Evolutionary conservation across 2,113 vertebrate species (phyloP).

Genomic region (Pitta sordida): DNA sequence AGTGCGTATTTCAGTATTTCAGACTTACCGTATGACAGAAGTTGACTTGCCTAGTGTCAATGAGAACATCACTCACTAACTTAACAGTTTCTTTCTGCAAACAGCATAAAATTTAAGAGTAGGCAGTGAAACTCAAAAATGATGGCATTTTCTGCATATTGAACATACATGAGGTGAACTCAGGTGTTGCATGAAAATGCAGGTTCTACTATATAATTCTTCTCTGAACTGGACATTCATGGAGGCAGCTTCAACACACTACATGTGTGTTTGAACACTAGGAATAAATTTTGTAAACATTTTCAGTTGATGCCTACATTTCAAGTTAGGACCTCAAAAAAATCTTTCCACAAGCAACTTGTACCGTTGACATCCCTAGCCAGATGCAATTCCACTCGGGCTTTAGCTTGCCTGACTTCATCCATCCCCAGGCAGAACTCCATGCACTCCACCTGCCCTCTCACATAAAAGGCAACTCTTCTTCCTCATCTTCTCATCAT

Average conservation of each 20-base stretch:
- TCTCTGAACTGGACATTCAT: not conserved
- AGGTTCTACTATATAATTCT: not conserved
- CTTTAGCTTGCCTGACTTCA: not conserved
- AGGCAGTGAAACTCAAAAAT: not conserved
- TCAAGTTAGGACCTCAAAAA: not conserved
- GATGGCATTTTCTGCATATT: not conserved
- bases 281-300: not conserved
- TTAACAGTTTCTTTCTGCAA: not conserved
- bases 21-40: not conserved
- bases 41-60: not conserved
- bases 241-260: not conserved
- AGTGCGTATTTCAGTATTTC: not conserved
- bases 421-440: not conserved
- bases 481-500: not conserved
- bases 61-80: not conserved
- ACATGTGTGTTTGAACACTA: not conserved
- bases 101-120: not conserved
- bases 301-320: not conserved
- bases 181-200: not conserved
- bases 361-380: not conserved
- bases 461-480: not conserved
- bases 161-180: not conserved
- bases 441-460: not conserved
- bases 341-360: not conserved
- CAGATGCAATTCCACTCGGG: not conserved